Conservation (phyloP, 2,797 vertebrate genomes). For the Eremophila alpestris region DNA sequence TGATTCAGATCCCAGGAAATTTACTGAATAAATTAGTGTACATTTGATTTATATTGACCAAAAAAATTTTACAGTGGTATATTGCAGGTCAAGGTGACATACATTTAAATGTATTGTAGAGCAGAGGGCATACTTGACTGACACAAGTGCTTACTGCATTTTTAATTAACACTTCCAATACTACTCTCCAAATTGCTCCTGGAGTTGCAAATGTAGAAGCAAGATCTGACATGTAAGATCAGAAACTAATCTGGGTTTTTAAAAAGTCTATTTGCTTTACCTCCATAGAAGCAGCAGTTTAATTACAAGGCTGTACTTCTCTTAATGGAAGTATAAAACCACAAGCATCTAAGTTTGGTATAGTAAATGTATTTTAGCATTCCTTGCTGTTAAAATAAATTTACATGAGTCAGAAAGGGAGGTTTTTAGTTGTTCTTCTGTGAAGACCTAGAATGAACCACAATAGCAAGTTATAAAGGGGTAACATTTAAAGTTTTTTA, state of each 20-base stretch:
- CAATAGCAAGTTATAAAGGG: background rate
- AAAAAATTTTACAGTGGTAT: constrained; percentile 72
- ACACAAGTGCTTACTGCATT: constrained; percentile 68
- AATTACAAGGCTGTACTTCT: background rate
- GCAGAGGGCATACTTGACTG: constrained; percentile 75
- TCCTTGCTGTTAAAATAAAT: background rate
- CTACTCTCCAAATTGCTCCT: constrained; percentile 43
- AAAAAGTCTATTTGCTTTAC: background rate
- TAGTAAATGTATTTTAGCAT: background rate
- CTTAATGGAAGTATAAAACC: background rate
- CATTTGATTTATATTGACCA: constrained; percentile 81
- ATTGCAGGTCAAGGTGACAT: constrained; percentile 79
- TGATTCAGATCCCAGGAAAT: constrained; percentile 78
- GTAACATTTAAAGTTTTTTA: background rate
- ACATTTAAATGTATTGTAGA: constrained; percentile 72
- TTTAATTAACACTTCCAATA: constrained; percentile 75
- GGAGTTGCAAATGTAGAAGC: constrained; percentile 13
- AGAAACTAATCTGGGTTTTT: constrained; percentile 5
- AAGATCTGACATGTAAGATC: background rate
- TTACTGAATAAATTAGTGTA: constrained; percentile 80
- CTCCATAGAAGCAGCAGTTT: background rate
- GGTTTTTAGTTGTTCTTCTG: background rate
- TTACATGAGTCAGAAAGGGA: background rate
- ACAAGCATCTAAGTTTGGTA: background rate
- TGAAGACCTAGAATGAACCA: background rate